phyloP scores from a whole-genome alignment of 1,140 invertebrate species.

The Eciton burchellii region DNA sequence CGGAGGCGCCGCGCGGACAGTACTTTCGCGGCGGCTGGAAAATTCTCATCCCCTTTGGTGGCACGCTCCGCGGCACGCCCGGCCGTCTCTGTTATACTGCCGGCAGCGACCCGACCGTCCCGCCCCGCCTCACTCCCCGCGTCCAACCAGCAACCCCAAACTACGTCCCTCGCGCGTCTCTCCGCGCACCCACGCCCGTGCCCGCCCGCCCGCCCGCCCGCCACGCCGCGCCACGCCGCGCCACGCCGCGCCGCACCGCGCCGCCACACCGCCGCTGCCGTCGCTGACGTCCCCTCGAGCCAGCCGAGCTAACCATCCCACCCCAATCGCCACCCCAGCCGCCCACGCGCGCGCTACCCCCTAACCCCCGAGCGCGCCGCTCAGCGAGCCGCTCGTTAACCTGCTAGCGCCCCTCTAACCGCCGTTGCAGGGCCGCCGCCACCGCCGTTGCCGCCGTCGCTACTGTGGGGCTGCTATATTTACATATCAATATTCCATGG shows the following conservation, averaged over 20 bases:
- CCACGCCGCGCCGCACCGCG: slow-evolving; percentile 39
- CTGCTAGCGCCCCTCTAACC: slow-evolving; percentile 81
- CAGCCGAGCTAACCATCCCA: slow-evolving; percentile 70
- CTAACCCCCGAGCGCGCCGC: slow-evolving; percentile 55
- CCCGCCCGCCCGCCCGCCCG: slow-evolving; percentile 42
- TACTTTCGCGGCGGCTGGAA: slow-evolving; percentile 79
- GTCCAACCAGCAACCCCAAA: slow-evolving; percentile 59
- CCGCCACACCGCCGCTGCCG: slow-evolving; percentile 60
- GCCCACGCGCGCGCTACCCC: slow-evolving; percentile 59
- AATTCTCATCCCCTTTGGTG: slow-evolving; percentile 85
- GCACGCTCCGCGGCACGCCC: slow-evolving; percentile 86
- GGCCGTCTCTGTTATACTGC: slow-evolving; percentile 85
- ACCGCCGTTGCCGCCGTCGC: slow-evolving; percentile 12
- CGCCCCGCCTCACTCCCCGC: slow-evolving; percentile 66
- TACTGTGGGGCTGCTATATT: slow-evolving; percentile 77
- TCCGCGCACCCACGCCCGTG: slow-evolving; percentile 59
- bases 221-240: slow-evolving; percentile 47
- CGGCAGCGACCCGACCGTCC: slow-evolving; percentile 80
- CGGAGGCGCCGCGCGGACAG: slow-evolving; percentile 73
- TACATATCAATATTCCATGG: slow-evolving; percentile 84
- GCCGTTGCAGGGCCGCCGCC: slow-evolving; percentile 71
- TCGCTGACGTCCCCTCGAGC: slow-evolving; percentile 60
- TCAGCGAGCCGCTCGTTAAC: slow-evolving; percentile 81
- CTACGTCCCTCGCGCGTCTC: slow-evolving; percentile 64
- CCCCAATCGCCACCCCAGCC: slow-evolving; percentile 64